Evolutionary conservation across 2,888 invertebrate species (phyloP), one percentile per base, ranked within the genome.

Genomic region (Rhagonycha fulva): DNA sequence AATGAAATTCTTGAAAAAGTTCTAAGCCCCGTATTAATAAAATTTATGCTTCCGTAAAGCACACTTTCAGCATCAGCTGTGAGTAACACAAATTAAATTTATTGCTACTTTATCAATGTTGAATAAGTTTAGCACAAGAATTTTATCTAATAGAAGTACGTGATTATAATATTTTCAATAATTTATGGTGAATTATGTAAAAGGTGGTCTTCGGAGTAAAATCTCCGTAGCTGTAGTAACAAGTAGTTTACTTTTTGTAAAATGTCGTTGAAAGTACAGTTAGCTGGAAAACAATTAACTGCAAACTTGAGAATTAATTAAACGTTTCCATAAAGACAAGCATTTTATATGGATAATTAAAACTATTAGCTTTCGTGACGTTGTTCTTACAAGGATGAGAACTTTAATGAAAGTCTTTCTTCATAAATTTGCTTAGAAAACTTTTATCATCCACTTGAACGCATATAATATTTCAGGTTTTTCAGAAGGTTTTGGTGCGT

Each of bases 271-370:
- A 47, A 47, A 47, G 72, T 72, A 70, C 72, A 76, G 70, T 70
- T 63, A 76, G 72, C 70, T 47, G 14, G 62, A 73, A 76, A 70
- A 76, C 72, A 76, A 73, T 76, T 73, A 76, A 70, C 76, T 72
- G 72, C 60, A 68, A 70, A 68, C 72, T 76, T 68, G 32, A 26
- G 60, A 26, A 73, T 76, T 76, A 76, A 70, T 76, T 76, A 72
- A 63, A 28, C 23, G 63, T 47, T 66, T 72, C 75, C 68, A 63
- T 72, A 72, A 71, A 76, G 72, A 72, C 61, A 70, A 67, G 60
- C 63, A 69, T 62, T 72, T 66, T 76, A 62, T 14, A 47, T 47
- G 12, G 32, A 30, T 72, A 72, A 76, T 74, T 74, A 72, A 75
- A 75, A 63, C 60, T 68, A 28, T 23, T 26, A 67, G 26, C 68